phyloP scores from a whole-genome alignment of 2,888 invertebrate genomes.

The Magallana nippona region DNA sequence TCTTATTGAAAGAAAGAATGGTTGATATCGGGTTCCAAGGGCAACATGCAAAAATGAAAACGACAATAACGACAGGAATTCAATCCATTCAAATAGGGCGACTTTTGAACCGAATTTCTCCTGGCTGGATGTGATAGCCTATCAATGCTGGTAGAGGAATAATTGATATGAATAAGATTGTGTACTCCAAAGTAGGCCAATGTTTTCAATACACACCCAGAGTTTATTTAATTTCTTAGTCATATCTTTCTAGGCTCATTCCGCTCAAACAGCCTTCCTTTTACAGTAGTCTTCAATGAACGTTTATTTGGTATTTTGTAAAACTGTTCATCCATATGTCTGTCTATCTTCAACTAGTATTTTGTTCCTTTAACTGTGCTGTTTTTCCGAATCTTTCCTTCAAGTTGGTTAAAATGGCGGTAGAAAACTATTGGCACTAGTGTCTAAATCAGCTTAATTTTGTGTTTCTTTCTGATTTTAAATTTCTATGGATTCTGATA shows the following conservation, averaged over 20 bases:
- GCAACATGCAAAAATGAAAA: not conserved
- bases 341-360: no score
- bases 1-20: not conserved
- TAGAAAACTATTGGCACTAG: no score
- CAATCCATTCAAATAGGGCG: not conserved
- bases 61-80: slow-evolving; percentile 6
- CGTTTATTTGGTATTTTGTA: no score
- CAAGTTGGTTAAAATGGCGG: no score
- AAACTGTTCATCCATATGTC: no score
- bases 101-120: slow-evolving; percentile 16
- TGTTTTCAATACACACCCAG: not conserved
- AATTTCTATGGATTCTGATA: no score
- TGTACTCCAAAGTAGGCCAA: not conserved
- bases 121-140: not conserved
- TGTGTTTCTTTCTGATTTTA: no score
- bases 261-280: no score
- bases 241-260: not conserved
- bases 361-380: no score
- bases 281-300: no score
- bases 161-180: slow-evolving; percentile 33
- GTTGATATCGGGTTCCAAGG: not conserved
- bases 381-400: no score
- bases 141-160: slow-evolving; percentile 12
- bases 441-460: no score
- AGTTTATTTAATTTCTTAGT: slow-evolving; percentile 27